phyloP scores from a whole-genome alignment of 2,113 vertebrate species.

The Nibea albiflora region DNA sequence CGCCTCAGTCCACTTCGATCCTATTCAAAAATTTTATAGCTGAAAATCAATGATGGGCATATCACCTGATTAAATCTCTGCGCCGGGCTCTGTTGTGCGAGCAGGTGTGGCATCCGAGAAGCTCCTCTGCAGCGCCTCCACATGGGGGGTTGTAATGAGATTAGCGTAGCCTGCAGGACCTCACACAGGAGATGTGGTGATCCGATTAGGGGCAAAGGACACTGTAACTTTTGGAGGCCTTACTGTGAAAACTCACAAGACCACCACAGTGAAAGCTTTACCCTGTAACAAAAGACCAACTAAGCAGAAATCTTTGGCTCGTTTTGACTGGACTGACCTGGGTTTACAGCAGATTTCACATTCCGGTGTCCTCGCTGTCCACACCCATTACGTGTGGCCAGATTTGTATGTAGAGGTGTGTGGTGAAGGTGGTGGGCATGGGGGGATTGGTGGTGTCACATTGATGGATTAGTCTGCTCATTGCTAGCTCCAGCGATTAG shows the following conservation, averaged over 20 bases:
- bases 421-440: conserved; percentile 28
- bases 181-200: conserved; percentile 44
- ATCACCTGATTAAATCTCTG: conserved; percentile 62
- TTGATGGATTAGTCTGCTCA: conserved; percentile 80
- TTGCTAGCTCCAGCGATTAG: conserved; percentile 75
- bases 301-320: conserved; percentile 6
- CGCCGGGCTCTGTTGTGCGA: conserved; percentile 47
- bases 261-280: not conserved
- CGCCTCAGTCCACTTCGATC: conserved; percentile 40
- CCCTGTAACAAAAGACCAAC: not conserved
- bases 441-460: conserved; percentile 63
- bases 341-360: not conserved
- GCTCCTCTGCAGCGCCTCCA: conserved; percentile 41
- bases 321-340: conserved; percentile 21
- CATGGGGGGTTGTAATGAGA: conserved; percentile 60
- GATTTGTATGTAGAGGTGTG: conserved; percentile 29
- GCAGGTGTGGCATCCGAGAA: conserved; percentile 61
- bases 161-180: conserved; percentile 59
- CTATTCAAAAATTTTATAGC: conserved; percentile 23
- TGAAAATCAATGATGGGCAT: conserved; percentile 55
- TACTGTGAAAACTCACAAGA: conserved; percentile 23
- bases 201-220: conserved; percentile 54
- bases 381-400: not conserved
- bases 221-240: conserved; percentile 33
- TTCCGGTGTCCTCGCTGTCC: conserved; percentile 7